phyloP scores from a whole-genome alignment of 2,797 vertebrate species.

The Pristis pectinata region DNA sequence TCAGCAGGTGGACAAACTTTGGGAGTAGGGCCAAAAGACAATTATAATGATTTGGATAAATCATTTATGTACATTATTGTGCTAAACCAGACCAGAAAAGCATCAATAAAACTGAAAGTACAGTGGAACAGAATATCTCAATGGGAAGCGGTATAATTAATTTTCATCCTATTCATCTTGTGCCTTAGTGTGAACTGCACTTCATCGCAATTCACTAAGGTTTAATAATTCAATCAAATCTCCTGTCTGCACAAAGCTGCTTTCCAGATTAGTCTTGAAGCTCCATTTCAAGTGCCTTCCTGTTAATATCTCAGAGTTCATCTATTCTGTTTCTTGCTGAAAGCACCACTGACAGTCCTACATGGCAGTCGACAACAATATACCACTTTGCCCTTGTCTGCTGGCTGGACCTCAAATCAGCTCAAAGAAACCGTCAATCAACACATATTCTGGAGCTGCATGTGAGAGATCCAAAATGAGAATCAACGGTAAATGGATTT shows the following conservation, averaged over 20 bases:
- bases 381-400: not conserved
- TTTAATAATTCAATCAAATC: not conserved
- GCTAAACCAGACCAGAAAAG: not conserved
- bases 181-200: not conserved
- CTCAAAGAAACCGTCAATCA: constrained; percentile 24
- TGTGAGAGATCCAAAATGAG: not conserved
- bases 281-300: not conserved
- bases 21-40: not conserved
- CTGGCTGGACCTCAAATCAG: not conserved
- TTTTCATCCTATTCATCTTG: not conserved
- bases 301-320: not conserved
- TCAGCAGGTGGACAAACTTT: no score
- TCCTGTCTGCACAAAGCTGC: not conserved
- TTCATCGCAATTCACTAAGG: constrained; percentile 9
- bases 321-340: not conserved
- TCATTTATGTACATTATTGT: not conserved
- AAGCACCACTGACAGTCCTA: not conserved
- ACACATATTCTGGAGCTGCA: not conserved
- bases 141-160: not conserved
- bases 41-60: not conserved
- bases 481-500: not conserved
- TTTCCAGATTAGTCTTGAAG: not conserved
- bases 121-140: not conserved
- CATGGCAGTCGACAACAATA: not conserved
- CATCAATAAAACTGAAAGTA: constrained; percentile 12